Evolutionary conservation across 2,888 invertebrate species (phyloP).

Genomic region (Epirrhoe tristata): DNA sequence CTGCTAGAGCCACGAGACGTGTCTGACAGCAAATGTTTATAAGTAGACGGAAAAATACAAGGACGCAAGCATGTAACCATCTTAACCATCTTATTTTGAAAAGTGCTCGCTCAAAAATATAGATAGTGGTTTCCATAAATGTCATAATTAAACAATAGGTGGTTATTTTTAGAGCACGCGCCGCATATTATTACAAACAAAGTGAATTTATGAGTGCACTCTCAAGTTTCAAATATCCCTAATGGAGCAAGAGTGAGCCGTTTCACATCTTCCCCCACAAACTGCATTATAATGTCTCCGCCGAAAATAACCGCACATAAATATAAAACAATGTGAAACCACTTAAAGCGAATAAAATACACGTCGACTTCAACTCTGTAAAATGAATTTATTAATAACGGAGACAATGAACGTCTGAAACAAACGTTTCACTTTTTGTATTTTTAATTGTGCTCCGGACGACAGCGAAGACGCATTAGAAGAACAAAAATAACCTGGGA

Average conservation of each 20-base stretch:
- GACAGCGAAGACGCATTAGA: constrained; percentile 83
- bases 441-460: constrained; percentile 84
- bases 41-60: constrained; percentile 51
- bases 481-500: constrained; percentile 82
- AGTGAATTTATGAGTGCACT: constrained; percentile 84
- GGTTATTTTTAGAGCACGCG: constrained; percentile 63
- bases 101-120: not conserved
- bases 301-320: constrained; percentile 85
- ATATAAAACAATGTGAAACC: constrained; percentile 86
- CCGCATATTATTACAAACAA: constrained; percentile 76
- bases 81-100: not conserved
- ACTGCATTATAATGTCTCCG: constrained; percentile 84
- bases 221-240: constrained; percentile 84
- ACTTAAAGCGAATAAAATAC: constrained; percentile 86
- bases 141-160: constrained; percentile 63
- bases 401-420: constrained; percentile 86
- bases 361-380: constrained; percentile 83
- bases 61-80: constrained; percentile 3
- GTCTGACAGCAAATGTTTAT: constrained; percentile 56
- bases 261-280: constrained; percentile 84
- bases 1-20: constrained; percentile 70
- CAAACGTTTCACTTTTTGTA: constrained; percentile 83
- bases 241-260: constrained; percentile 83
- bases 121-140: constrained; percentile 14
- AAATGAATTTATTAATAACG: constrained; percentile 86